Conservation (phyloP, 2,888 invertebrate genomes). For the Molorchus minor region DNA sequence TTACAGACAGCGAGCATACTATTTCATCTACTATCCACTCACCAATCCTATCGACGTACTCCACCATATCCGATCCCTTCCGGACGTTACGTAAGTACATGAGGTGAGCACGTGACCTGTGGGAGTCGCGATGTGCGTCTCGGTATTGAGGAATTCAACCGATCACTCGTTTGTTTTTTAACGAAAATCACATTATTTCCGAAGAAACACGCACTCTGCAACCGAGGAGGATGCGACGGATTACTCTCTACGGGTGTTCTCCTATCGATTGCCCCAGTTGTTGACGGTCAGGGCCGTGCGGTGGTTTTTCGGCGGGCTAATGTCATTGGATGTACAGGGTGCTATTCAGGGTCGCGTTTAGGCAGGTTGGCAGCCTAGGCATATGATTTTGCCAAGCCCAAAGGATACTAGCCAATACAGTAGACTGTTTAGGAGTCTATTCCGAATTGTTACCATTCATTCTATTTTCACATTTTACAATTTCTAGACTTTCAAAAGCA, state of each 20-base stretch:
- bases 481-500: too few species aligned
- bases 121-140: constrained; percentile 38
- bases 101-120: constrained; percentile 39
- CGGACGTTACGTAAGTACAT: constrained; percentile 29
- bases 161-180: constrained; percentile 54
- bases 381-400: too few species aligned
- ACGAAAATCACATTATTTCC: constrained; percentile 52
- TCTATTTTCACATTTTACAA: too few species aligned
- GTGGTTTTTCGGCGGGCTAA: constrained; percentile 63
- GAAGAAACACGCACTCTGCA: constrained; percentile 64
- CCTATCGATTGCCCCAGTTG: constrained; percentile 75
- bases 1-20: constrained; percentile 1
- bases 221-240: constrained; percentile 49
- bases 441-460: too few species aligned
- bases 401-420: too few species aligned
- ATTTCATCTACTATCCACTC: constrained; percentile 43
- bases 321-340: too few species aligned
- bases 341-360: too few species aligned
- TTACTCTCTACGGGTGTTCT: constrained; percentile 57
- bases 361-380: too few species aligned
- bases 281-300: constrained; percentile 43
- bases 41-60: constrained; percentile 59
- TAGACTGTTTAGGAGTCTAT: too few species aligned
- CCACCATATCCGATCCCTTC: constrained; percentile 49
- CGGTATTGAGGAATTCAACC: constrained; percentile 21